Evolutionary conservation across 64 coral and sea anemone genomes (phyloP), one percentile per base, ranked within the genome.

Genomic region (Anthopleura sola): DNA sequence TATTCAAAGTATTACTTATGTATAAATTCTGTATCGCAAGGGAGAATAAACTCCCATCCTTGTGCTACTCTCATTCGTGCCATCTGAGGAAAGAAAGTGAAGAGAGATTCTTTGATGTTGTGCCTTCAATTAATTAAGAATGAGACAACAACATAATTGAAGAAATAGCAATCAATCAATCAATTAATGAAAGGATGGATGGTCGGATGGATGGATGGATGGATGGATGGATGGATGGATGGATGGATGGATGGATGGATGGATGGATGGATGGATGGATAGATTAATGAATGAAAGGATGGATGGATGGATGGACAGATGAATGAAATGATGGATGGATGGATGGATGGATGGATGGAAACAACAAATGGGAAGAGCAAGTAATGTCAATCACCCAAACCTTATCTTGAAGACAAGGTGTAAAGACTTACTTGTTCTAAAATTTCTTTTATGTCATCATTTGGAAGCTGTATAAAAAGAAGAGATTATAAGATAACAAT

Each of bases 381-480:
- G 14, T 53, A 53, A 56, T 56, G 55, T 56, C n/a, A n/a, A n/a
- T n/a, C n/a, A 20, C 21, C 21, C 18, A 0, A 0, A 11, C 16
- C 1, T 57, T 5, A 20, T 58, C 20, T 21, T 14, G 21, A 24
- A 17, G 17, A 58, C 16, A 5, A 11, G 18, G 16, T 15, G n/a
- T n/a, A 5, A 23, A 3, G 11, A 23, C 87, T 86, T 83, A 94
- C 94, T 78, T 92, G 90, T 84, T 96, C 94, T 75, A 96, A 76
- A 78, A 96, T 96, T 86, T 92, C 94, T 66, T 96, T 96, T 62
- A 93, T 96, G 40, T 96, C 94, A 71, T 96, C 94, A 87, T 88
- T 92, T 47, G 94, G 94, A 18, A 96, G 78, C 94, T 96, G 46
- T n/a, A n/a, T n/a, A 4, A 82, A 89, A 8, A 71, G 34, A 5